Evolutionary conservation across 2,888 invertebrate genomes (phyloP).

Genomic region (Autographa pulchrina): DNA sequence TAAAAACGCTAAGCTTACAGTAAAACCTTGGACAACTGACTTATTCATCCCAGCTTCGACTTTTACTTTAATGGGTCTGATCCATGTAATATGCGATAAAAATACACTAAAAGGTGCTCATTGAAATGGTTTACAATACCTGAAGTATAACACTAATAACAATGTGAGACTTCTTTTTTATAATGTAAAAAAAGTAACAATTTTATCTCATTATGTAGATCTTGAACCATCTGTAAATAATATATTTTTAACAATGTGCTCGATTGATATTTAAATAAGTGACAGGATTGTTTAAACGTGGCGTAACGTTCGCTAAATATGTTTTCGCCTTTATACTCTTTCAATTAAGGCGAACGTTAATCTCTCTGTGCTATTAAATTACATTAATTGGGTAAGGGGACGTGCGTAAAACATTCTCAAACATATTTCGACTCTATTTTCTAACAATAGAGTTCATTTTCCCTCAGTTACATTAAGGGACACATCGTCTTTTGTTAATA

Average conservation of each 20-base stretch:
- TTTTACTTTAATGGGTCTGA: not conserved
- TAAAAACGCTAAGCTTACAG: not conserved
- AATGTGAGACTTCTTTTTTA: not conserved
- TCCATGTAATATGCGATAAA: not conserved
- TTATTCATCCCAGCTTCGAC: not conserved
- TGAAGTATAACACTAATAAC: not conserved
- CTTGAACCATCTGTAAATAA: not conserved
- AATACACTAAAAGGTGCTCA: not conserved
- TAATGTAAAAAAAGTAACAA: not conserved
- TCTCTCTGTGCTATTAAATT: constrained; percentile 87
- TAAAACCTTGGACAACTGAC: not conserved
- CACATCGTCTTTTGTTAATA: constrained; percentile 79
- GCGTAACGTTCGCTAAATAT: constrained; percentile 45
- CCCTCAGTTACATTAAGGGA: constrained; percentile 47
- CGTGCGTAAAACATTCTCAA: constrained; percentile 60
- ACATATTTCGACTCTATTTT: constrained; percentile 55
- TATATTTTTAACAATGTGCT: not conserved
- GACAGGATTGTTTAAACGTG: constrained; percentile 12
- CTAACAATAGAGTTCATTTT: constrained; percentile 65
- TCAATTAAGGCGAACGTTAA: constrained; percentile 85
- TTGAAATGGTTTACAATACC: not conserved
- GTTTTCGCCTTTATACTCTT: constrained; percentile 75
- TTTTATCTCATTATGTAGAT: not conserved
- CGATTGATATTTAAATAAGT: not conserved
- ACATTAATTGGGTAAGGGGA: constrained; percentile 86